A percentile compares a stretch with the other conserved stretches of the same genome.
Conservation (phyloP, 2,797 vertebrate species). For the Numenius phaeopus region DNA sequence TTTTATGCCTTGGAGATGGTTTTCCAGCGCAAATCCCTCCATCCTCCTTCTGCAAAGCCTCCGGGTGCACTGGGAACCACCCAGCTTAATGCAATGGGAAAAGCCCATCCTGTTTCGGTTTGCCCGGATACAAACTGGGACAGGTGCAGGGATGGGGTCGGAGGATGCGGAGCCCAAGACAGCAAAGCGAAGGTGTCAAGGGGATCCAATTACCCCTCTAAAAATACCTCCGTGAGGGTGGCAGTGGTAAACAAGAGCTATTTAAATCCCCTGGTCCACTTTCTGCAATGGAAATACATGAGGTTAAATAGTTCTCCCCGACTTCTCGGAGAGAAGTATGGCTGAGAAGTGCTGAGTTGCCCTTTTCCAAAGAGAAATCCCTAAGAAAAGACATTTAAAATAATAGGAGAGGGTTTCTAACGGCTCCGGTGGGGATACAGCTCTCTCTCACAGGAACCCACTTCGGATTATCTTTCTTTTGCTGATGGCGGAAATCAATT, state of each 20-base stretch:
- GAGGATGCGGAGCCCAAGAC: neutral
- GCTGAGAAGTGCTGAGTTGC: neutral
- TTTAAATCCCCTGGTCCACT: neutral
- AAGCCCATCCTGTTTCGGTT: neutral
- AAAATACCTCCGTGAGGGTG: slow-evolving; percentile 21
- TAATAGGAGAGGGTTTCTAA: slow-evolving; percentile 29
- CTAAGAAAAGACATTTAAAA: slow-evolving; percentile 38
- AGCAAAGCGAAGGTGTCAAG: neutral
- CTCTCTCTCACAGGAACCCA: slow-evolving; percentile 4
- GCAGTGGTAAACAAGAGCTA: slow-evolving; percentile 24
- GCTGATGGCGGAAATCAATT: slow-evolving; percentile 68
- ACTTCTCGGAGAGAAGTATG: neutral
- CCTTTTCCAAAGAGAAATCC: slow-evolving; percentile 25
- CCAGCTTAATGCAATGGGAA: neutral
- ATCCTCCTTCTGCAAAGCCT: neutral
- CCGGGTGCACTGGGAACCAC: accelerated
- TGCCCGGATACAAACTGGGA: neutral
- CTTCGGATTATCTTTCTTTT: slow-evolving; percentile 64
- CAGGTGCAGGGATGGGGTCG: neutral
- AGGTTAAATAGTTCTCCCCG: neutral
- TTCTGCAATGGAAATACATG: neutral
- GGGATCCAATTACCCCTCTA: slow-evolving; percentile 46
- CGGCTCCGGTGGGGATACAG: slow-evolving; percentile 7
- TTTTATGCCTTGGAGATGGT: neutral
- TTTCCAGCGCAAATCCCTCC: neutral